A percentile compares a stretch with the other conserved stretches of the same genome.
phyloP scores from a whole-genome alignment of 2,888 invertebrate genomes.

The Eulithis prunata region DNA sequence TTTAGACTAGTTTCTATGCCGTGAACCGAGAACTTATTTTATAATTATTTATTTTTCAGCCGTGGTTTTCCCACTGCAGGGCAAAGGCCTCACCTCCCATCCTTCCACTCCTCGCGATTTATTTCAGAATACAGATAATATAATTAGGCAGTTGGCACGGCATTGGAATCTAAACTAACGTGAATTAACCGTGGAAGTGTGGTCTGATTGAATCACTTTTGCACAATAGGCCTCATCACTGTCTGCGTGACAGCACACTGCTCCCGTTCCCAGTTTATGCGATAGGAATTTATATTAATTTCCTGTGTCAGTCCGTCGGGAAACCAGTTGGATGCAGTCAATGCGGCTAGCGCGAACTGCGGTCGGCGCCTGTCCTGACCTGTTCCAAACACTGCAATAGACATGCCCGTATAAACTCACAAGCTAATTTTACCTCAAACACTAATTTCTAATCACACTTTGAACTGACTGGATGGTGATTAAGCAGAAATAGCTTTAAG shows the following conservation, averaged over 20 bases:
- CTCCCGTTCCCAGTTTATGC: constrained; percentile 70
- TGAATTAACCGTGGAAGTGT: constrained; percentile 63
- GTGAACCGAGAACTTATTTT: not conserved
- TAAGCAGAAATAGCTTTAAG: constrained; percentile 36
- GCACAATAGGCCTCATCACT: constrained; percentile 76
- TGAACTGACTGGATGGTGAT: constrained; percentile 43
- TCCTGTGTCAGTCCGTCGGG: constrained; percentile 71
- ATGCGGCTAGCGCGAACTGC: constrained; percentile 71
- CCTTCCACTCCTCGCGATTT: too few relatives aligned
- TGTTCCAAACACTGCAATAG: constrained; percentile 72
- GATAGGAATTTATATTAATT: constrained; percentile 82
- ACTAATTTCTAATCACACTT: constrained; percentile 64
- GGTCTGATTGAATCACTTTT: constrained; percentile 70
- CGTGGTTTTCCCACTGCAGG: too few relatives aligned
- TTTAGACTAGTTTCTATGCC: not conserved
- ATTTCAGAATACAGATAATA: not conserved
- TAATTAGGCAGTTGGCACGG: constrained; percentile 50
- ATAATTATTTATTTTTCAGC: too few relatives aligned
- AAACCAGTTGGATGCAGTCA: constrained; percentile 72
- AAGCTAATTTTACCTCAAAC: constrained; percentile 71
- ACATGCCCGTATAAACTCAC: constrained; percentile 73
- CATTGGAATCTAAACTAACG: constrained; percentile 63
- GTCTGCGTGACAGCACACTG: constrained; percentile 62
- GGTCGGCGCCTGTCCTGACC: constrained; percentile 70
- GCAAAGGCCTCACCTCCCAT: too few relatives aligned